Evolutionary conservation across 2,888 invertebrate species (phyloP).

Genomic region (Trichacis sp.): DNA sequence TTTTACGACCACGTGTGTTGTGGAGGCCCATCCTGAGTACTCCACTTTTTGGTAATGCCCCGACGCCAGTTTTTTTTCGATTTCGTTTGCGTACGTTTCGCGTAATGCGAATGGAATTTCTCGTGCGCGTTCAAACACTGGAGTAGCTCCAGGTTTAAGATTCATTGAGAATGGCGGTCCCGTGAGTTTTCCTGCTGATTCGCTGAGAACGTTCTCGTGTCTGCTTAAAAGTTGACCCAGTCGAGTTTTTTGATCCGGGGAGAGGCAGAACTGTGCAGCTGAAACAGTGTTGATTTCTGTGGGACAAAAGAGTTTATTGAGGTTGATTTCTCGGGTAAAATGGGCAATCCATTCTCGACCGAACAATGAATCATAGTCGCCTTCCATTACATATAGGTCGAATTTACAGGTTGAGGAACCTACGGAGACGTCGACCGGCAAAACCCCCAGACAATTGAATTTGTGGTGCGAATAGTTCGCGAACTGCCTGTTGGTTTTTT

Average conservation of each 20-base stretch:
- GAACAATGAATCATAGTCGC: constrained; percentile 18
- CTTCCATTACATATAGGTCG: constrained; percentile 21
- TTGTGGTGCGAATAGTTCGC: constrained; percentile 25
- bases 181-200: constrained; percentile 12
- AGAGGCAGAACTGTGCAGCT: not conserved
- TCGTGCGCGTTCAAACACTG: constrained; percentile 12
- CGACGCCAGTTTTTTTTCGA: not conserved
- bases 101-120: constrained; percentile 15
- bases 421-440: constrained; percentile 7
- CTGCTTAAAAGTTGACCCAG: not conserved
- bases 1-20: constrained; percentile 13
- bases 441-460: constrained; percentile 13
- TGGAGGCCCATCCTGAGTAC: constrained; percentile 22
- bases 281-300: not conserved
- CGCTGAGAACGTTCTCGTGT: constrained; percentile 18
- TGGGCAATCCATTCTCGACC: constrained; percentile 23
- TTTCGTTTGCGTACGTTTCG: not conserved
- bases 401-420: constrained; percentile 9
- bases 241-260: not conserved
- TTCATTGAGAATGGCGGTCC: constrained; percentile 17
- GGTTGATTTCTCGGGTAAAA: no score
- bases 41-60: constrained; percentile 15
- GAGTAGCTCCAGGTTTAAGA: constrained; percentile 14
- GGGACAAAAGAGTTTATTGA: constrained; percentile 6
- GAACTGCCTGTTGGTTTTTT: constrained; percentile 19